Evolutionary conservation across 2,888 invertebrate genomes (phyloP), one percentile per base, ranked within the genome.

Genomic region (Stictocephala bisonia): DNA sequence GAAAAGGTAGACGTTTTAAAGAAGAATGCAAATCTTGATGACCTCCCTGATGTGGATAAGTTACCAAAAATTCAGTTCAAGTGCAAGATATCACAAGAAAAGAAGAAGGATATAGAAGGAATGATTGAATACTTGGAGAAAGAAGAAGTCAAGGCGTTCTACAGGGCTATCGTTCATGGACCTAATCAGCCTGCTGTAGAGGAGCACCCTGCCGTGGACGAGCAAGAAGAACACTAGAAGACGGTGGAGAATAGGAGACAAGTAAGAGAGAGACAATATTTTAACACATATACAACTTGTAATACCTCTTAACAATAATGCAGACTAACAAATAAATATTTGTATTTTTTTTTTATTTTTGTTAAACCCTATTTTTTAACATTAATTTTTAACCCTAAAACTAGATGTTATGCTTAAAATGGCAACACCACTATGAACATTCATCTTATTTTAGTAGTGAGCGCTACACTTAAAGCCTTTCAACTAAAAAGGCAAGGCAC

Each of bases 1-100:
- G 35, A 24, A 18, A 71, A 71, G 48, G 50, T 64, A 9, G 11
- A 71, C 64, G 71, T 71, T 60, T 71, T 71, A 71, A 71, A 71
- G 58, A 71, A 64, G 26, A 44, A 71, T 71, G 64, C 48, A 31
- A 71, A 60, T 44, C 64, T 60, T 71, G 64, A 64, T 2, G 29
- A 60, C 27, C 60, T 71, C 24, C 71, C 71, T 18, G 71, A 71
- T 48, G 50, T 64, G 27, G 48, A 60, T 31, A 26, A 64, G 11
- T 64, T 71, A 27, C 71, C 44, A 40, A 71, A 60, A 60, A 60
- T 71, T 44, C 60, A 71, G 18, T 70, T 70, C 20, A 31, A 20
- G 20, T 70, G 41, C 44, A 70, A 70, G 27, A 70, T 70, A 31
- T 53, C 70, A 20, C 53, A 40, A 70, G 56, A 70, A 71, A 70